Conservation (phyloP, 2,888 invertebrate genomes). For the Callinectes sapidus region DNA sequence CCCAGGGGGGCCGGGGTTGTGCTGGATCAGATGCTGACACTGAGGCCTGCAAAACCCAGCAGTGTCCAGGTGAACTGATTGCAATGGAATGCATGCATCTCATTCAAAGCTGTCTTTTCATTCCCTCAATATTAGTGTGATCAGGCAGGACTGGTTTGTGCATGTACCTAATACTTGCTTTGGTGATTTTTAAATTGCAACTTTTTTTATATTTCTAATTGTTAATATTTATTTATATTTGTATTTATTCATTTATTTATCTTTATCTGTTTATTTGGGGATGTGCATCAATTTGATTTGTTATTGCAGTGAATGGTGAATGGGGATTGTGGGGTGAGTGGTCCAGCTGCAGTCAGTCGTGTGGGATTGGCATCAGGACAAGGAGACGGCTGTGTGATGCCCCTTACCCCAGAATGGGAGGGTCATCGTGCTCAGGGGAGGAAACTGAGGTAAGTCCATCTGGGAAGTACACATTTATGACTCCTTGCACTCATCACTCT, state of each 20-base stretch:
- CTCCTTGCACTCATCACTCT: background rate
- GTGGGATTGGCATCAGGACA: constrained; percentile 75
- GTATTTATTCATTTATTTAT: background rate
- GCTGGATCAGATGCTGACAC: constrained; percentile 75
- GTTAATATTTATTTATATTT: background rate
- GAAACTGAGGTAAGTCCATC: constrained; percentile 74
- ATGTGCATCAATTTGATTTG: background rate
- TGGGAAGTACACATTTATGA: background rate
- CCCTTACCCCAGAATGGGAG: constrained; percentile 76
- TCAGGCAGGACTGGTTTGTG: background rate
- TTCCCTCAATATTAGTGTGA: background rate
- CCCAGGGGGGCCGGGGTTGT: constrained; percentile 76
- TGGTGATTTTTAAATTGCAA: background rate
- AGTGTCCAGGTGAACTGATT: constrained; percentile 75
- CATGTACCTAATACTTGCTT: background rate
- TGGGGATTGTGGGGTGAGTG: constrained; percentile 76
- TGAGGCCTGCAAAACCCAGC: constrained; percentile 74
- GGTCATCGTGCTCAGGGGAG: constrained; percentile 76
- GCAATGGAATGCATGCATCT: background rate
- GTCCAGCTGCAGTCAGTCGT: constrained; percentile 76
- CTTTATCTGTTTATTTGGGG: background rate
- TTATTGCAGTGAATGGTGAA: constrained; percentile 74
- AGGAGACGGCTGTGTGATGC: constrained; percentile 75
- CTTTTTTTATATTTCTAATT: background rate
- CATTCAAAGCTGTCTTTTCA: background rate